phyloP scores from a whole-genome alignment of 2,888 invertebrate genomes.

The Palloptera scutellata region DNA sequence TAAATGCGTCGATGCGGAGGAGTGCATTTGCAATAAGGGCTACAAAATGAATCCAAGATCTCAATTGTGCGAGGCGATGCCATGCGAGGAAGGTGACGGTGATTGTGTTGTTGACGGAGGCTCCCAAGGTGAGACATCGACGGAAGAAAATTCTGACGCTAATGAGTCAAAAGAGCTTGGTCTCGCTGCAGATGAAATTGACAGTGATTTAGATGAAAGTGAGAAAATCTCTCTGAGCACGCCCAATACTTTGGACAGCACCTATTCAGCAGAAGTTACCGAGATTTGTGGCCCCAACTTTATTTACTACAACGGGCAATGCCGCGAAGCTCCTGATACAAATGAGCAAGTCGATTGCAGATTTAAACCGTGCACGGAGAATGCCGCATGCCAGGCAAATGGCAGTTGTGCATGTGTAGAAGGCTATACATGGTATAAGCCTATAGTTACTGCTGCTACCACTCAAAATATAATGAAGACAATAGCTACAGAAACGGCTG shows the following conservation, averaged over 20 bases:
- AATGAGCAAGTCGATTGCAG: constrained; percentile 37
- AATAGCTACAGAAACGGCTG: too few relatives aligned
- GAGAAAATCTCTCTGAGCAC: constrained; percentile 25
- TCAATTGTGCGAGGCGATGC: constrained; percentile 36
- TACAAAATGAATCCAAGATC: constrained; percentile 37
- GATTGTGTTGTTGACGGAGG: too few relatives aligned
- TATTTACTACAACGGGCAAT: constrained; percentile 46
- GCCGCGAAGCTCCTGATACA: constrained; percentile 39
- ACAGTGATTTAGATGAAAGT: constrained; percentile 20
- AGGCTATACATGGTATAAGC: constrained; percentile 19
- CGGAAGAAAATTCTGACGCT: not conserved
- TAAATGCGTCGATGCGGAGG: constrained; percentile 41
- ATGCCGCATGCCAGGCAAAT: constrained; percentile 14
- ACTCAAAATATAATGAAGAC: too few relatives aligned
- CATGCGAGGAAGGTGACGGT: constrained; percentile 8
- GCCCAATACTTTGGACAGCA: constrained; percentile 2
- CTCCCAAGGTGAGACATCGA: not conserved
- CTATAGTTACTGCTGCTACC: not conserved
- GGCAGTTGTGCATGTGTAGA: constrained; percentile 20
- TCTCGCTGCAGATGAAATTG: constrained; percentile 13
- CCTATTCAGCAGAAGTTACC: not conserved
- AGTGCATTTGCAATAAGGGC: constrained; percentile 46
- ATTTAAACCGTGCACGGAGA: constrained; percentile 18
- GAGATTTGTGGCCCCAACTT: constrained; percentile 43
- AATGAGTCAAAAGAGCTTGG: not conserved